Percentiles rank a stretch among this genome's conserved stretches.
Conservation (phyloP, 37 sponge, comb jelly and placozoan genomes). For the Hexactinellida sp. region DNA sequence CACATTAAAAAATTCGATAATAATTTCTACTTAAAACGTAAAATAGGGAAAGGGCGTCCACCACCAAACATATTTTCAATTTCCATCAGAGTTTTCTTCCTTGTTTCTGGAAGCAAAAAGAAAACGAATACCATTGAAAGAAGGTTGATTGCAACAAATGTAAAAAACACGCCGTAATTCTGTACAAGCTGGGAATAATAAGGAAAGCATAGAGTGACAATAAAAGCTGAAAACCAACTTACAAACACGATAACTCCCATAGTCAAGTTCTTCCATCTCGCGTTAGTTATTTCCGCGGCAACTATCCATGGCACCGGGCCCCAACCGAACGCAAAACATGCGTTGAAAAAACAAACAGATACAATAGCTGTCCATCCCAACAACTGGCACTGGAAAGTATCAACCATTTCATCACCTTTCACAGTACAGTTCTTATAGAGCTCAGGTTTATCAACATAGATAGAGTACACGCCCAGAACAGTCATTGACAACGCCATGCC, state of each 20-base stretch:
- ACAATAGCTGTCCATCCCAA: slow-evolving; percentile 30
- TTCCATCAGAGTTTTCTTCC: slow-evolving; percentile 33
- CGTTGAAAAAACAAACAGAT: slow-evolving; percentile 29
- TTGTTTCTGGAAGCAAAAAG: slow-evolving; percentile 36
- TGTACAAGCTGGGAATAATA: slow-evolving; percentile 17
- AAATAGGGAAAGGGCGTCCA: not conserved
- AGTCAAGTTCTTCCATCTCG: slow-evolving; percentile 26
- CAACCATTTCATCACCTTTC: not conserved
- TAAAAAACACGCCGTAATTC: slow-evolving; percentile 33
- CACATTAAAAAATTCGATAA: not conserved
- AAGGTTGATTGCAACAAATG: slow-evolving; percentile 26
- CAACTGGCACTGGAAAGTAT: slow-evolving; percentile 5
- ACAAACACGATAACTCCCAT: slow-evolving; percentile 33
- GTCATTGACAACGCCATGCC: slow-evolving; percentile 23
- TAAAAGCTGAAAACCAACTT: slow-evolving; percentile 39
- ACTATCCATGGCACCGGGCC: slow-evolving; percentile 65
- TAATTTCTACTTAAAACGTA: not conserved
- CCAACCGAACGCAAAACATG: slow-evolving; percentile 41
- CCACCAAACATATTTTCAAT: slow-evolving; percentile 19
- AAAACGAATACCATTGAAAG: slow-evolving; percentile 22
- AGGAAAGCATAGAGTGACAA: slow-evolving; percentile 29
- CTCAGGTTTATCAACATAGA: not conserved
- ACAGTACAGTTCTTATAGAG: not conserved
- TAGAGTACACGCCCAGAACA: slow-evolving; percentile 20
- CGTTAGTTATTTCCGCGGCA: slow-evolving; percentile 44